Conservation (phyloP, 2,113 vertebrate species). For the Dunckerocampus dactyliophorus region DNA sequence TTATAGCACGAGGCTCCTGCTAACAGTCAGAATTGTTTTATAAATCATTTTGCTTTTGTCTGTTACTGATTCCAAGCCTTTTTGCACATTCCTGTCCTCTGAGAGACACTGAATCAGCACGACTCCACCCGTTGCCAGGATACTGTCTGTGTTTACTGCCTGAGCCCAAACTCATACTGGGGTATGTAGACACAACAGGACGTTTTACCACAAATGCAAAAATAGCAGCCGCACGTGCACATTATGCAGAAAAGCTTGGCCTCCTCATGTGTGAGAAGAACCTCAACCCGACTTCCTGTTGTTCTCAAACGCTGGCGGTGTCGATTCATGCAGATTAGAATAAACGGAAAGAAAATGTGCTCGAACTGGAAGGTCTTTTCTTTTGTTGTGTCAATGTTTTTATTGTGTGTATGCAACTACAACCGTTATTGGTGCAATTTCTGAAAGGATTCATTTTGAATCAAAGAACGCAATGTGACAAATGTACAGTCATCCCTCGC, state of each 20-base stretch:
- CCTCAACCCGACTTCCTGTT: conserved; percentile 33
- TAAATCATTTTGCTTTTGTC: neutral
- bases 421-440: too few relatives aligned
- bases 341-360: neutral
- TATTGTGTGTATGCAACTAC: too few relatives aligned
- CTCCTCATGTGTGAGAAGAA: too few relatives aligned
- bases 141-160: conserved; percentile 30
- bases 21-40: too few relatives aligned
- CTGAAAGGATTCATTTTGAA: too few relatives aligned
- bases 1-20: neutral
- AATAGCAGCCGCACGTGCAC: neutral
- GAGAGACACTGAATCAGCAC: conserved; percentile 21
- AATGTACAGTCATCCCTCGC: too few relatives aligned
- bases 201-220: neutral
- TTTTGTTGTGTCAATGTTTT: too few relatives aligned
- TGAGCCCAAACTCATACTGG: conserved; percentile 5
- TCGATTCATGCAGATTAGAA: too few relatives aligned
- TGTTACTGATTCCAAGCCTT: neutral
- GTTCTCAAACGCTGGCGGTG: neutral
- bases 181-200: conserved; percentile 18
- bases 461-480: too few relatives aligned
- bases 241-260: neutral
- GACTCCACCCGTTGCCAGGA: conserved; percentile 33
- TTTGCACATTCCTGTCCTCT: conserved; percentile 2
- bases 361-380: too few relatives aligned